phyloP scores from a whole-genome alignment of 2,888 invertebrate genomes.

The Ptycholaimellus sp. region DNA sequence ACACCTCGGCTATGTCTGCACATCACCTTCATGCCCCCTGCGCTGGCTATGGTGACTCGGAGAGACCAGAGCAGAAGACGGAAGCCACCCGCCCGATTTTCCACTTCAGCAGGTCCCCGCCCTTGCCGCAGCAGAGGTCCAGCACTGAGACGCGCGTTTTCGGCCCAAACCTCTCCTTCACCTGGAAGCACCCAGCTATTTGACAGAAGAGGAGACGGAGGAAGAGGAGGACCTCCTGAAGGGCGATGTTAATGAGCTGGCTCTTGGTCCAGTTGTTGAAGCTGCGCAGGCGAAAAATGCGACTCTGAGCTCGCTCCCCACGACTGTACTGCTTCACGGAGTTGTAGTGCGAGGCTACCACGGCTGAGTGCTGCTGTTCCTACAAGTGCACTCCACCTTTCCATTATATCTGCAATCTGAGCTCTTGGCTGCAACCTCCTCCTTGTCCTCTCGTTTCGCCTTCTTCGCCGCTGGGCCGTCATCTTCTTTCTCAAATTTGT shows the following conservation, averaged over 20 bases:
- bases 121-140: constrained; percentile 93
- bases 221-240: neutral
- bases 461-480: no score
- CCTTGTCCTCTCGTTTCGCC: no score
- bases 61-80: constrained; percentile 20
- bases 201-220: constrained; percentile 2
- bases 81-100: constrained; percentile 12
- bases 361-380: no score
- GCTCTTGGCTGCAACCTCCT: no score
- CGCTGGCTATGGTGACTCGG: neutral
- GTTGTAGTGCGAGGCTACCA: constrained; percentile 83
- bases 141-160: constrained; percentile 36
- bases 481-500: no score
- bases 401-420: no score
- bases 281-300: constrained; percentile 75
- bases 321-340: constrained; percentile 56
- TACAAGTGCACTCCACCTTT: no score
- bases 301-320: constrained; percentile 53
- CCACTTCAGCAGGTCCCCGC: constrained; percentile 90
- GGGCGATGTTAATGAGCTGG: constrained; percentile 49
- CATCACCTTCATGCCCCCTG: no score
- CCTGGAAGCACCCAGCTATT: neutral
- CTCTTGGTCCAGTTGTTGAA: constrained; percentile 99
- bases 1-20: constrained; percentile 60
- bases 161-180: neutral